Percentiles rank a stretch among this genome's conserved stretches.
phyloP scores from a whole-genome alignment of 1,140 invertebrate species.

The Oncopeltus fasciatus region DNA sequence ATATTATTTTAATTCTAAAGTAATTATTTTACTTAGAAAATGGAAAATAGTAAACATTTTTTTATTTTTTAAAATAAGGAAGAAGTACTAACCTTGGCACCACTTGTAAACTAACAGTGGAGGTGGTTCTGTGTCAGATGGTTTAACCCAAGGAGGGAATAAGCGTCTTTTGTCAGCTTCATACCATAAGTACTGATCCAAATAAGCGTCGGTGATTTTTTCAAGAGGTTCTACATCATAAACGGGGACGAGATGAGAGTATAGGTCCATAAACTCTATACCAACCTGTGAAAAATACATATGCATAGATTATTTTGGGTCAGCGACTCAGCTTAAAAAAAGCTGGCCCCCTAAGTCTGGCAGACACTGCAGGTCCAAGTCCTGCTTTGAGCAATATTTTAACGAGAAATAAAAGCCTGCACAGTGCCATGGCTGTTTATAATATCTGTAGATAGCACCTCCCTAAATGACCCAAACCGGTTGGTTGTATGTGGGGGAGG shows the following conservation, averaged over 20 bases:
- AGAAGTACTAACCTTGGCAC: slow-evolving; percentile 78
- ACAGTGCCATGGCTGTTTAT: no score
- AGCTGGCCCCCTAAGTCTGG: no score
- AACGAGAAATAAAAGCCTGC: no score
- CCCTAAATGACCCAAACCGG: no score
- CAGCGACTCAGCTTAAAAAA: no score
- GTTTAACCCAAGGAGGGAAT: slow-evolving; percentile 98
- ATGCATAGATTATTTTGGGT: no score
- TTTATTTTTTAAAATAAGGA: background rate
- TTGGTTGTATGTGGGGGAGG: no score
- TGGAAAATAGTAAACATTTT: no score
- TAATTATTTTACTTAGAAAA: background rate
- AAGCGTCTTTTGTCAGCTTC: slow-evolving; percentile 94
- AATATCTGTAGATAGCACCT: no score
- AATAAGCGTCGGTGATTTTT: slow-evolving; percentile 99
- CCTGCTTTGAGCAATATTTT: no score
- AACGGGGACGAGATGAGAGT: slow-evolving; percentile 95
- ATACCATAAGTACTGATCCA: slow-evolving; percentile 99
- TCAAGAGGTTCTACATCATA: slow-evolving; percentile 98
- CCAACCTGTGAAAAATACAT: slow-evolving; percentile 57
- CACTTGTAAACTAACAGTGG: slow-evolving; percentile 97
- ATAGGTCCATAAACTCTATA: slow-evolving; percentile 99
- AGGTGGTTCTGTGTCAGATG: slow-evolving; percentile 94
- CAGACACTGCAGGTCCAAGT: no score
- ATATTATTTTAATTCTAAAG: background rate